Evolutionary conservation across 2,888 invertebrate genomes (phyloP).

Genomic region (Tipula vernalis): DNA sequence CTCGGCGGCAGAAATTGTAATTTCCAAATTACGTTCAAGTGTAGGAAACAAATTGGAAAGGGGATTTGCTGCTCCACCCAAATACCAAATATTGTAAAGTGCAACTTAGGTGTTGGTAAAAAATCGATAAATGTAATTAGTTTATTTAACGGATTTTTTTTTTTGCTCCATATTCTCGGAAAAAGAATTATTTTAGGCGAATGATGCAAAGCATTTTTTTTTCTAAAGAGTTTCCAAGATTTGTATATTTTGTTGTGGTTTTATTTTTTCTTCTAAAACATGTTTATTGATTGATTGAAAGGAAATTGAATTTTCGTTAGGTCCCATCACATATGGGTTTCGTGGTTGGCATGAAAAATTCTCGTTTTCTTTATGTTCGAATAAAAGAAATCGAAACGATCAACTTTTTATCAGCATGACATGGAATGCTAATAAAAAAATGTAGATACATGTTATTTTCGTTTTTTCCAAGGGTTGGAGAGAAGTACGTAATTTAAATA

Average conservation of each 20-base stretch:
- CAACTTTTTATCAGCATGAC: not conserved
- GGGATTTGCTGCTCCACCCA: no score
- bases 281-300: not conserved
- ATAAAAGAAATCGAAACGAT: not conserved
- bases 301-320: not conserved
- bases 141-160: not conserved
- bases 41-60: no score
- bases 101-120: no score
- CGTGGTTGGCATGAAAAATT: not conserved
- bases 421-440: no score
- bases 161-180: not conserved
- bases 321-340: not conserved
- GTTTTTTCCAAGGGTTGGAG: no score
- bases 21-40: no score
- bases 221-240: not conserved
- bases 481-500: no score
- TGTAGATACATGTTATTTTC: no score
- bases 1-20: no score
- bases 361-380: not conserved
- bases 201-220: not conserved
- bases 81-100: no score
- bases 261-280: not conserved
- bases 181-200: not conserved
- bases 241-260: not conserved
- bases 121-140: no score